A percentile compares a stretch with the other conserved stretches of the same genome.
Evolutionary conservation across 2,888 invertebrate species (phyloP).

Genomic region (Pterobdella sp.): DNA sequence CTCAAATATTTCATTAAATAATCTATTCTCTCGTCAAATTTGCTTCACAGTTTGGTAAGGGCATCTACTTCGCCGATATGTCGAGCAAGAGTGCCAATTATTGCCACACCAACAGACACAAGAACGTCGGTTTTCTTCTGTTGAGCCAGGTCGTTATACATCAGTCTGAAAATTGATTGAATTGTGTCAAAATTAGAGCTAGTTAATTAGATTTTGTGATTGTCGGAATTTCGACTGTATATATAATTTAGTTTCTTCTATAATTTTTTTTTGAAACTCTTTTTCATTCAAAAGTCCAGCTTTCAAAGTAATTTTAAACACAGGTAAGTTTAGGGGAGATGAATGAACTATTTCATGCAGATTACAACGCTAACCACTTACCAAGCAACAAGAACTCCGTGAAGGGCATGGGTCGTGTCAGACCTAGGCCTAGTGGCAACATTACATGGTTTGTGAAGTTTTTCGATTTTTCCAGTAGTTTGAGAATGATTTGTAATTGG

Average conservation of each 20-base stretch:
- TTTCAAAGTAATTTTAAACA: not conserved
- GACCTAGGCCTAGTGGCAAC: constrained; percentile 46
- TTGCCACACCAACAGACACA: constrained; percentile 50
- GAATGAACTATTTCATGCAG: constrained; percentile 49
- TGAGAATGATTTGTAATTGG: no score
- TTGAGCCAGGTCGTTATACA: constrained; percentile 50
- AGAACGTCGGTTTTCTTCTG: constrained; percentile 50
- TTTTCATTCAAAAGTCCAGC: not conserved
- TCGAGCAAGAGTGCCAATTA: constrained; percentile 56
- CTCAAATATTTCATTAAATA: not conserved
- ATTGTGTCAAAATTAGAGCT: no score
- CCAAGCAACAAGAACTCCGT: constrained; percentile 52
- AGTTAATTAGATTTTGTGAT: not conserved
- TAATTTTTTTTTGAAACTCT: not conserved
- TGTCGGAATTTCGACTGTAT: not conserved
- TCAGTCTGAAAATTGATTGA: constrained; percentile 31
- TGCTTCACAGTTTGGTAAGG: constrained; percentile 52
- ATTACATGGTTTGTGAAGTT: constrained; percentile 47
- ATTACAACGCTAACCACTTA: constrained; percentile 50
- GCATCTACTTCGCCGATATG: constrained; percentile 56
- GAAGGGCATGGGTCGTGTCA: constrained; percentile 49
- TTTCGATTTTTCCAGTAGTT: no score
- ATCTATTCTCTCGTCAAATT: not conserved
- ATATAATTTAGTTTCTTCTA: not conserved
- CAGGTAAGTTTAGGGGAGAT: constrained; percentile 50